Percentiles rank a stretch among this genome's conserved stretches.
Conservation (phyloP, 2,888 invertebrate genomes). For the Fabriciana adippe region DNA sequence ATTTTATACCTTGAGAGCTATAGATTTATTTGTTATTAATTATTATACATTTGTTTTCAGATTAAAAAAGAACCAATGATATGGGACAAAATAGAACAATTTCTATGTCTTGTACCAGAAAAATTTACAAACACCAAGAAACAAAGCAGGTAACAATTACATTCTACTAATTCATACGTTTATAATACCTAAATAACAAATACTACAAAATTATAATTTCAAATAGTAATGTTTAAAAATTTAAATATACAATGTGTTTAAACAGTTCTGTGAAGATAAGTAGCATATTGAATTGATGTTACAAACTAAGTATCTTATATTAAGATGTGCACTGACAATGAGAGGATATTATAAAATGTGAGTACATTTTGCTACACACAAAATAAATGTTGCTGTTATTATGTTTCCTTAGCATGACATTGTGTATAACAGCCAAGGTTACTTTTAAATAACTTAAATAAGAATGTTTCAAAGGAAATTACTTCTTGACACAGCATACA, state of each 20-base stretch:
- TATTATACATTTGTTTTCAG: conserved; percentile 51
- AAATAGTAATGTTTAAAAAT: not conserved
- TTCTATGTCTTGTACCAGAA: conserved; percentile 88
- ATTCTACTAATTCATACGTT: conserved; percentile 1
- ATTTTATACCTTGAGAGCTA: too few relatives aligned
- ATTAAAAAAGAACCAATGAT: conserved; percentile 83
- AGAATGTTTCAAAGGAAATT: too few relatives aligned
- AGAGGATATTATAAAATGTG: conserved; percentile 1
- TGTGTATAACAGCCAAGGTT: conserved; percentile 3
- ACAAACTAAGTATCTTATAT: not conserved
- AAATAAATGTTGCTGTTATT: conserved; percentile 1
- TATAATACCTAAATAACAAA: too few relatives aligned
- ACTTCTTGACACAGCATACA: too few relatives aligned
- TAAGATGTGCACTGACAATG: not conserved
- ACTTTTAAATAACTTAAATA: conserved; percentile 18
- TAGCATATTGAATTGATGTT: too few relatives aligned
- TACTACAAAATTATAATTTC: not conserved
- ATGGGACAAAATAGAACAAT: conserved; percentile 89
- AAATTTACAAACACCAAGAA: conserved; percentile 85
- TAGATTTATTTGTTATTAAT: too few relatives aligned
- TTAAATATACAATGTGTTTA: not conserved
- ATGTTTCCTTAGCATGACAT: conserved; percentile 5
- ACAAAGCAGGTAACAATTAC: conserved; percentile 85
- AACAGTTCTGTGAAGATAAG: conserved; percentile 8
- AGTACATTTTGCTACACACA: conserved; percentile 3